A percentile compares a stretch with the other conserved stretches of the same genome.
phyloP scores from a whole-genome alignment of 2,888 invertebrate species.

The Trypoxylon attenuatum region DNA sequence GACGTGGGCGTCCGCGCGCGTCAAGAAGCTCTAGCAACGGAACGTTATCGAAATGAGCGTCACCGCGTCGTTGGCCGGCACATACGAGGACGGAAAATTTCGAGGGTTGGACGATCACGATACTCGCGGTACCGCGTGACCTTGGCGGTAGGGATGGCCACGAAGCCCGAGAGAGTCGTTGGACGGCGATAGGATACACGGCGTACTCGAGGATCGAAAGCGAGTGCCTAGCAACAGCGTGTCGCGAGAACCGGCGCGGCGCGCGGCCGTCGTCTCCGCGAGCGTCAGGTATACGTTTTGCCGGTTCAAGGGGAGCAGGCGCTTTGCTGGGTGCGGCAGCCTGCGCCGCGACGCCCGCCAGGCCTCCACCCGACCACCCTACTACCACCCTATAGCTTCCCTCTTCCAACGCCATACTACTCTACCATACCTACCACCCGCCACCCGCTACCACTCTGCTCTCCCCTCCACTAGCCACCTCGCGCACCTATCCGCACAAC shows the following conservation, averaged over 20 bases:
- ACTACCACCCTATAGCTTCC: constrained; percentile 24
- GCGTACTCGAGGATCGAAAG: constrained; percentile 25
- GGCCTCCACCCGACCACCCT: constrained; percentile 15
- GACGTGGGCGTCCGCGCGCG: too few species aligned
- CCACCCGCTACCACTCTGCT: neutral
- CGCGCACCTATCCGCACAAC: too few species aligned
- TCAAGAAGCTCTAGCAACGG: too few species aligned
- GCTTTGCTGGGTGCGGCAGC: constrained; percentile 71
- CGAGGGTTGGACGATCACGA: neutral
- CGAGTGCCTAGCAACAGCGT: constrained; percentile 55
- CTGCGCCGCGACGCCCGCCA: constrained; percentile 65
- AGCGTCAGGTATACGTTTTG: constrained; percentile 54
- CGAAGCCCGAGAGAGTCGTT: neutral
- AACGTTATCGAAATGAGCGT: too few species aligned
- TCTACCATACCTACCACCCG: constrained; percentile 14
- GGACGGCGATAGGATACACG: neutral
- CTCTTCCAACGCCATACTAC: constrained; percentile 35
- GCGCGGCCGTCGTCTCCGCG: constrained; percentile 40
- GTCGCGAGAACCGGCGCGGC: constrained; percentile 27
- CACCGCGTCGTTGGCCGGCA: too few species aligned
- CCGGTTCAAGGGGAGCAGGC: constrained; percentile 59
- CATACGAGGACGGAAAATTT: too few species aligned
- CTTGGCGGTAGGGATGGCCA: neutral
- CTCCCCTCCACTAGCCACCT: too few species aligned
- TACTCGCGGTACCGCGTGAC: neutral